Base-by-base conservation (phyloP, 2,797 vertebrate genomes). In the Gymnodraco acuticeps region DNA sequence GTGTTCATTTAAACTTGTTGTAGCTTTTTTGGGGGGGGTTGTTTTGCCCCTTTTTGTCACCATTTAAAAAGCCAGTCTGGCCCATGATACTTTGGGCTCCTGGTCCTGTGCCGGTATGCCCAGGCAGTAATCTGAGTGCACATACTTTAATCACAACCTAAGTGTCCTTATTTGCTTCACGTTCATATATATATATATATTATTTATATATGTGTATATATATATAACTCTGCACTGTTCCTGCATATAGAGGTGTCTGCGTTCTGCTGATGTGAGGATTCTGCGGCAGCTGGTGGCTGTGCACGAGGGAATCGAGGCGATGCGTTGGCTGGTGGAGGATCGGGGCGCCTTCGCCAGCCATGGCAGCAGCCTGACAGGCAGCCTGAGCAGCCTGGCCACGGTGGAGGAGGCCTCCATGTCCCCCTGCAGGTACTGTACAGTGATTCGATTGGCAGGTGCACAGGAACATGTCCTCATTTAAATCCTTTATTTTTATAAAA, bases 311-410 rank as follows among this genome's bases (percentile, higher is more conserved):
- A 96, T 98, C 0, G 97, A 98, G 92, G 95, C 96, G 0, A 94
- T 97, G 78, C 96, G 96, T 19, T 98, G 97, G 97, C 91, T 98
- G 73, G 80, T 96, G 88, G 96, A 96, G 87, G 97, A 97, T 73
- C 91, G 94, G 4, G 95, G 95, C 1, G 80, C 92, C 0, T 80
- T 92, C 48, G 88, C 93, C 80, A 97, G 96, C 74, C 93, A 61
- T 11, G 94, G 95, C 91, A 96, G 97, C 94, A 98, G 97, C 88
- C 90, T 96, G 77, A 93, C 96, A 54, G 96, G 96, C 88, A 98
- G 97, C 87, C 95, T 96, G 77, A 97, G 96, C 89, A 98, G 97
- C 92, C 89, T 97, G 87, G 93, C 65, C 61, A 95, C 94, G 19
- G 93, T 94, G 70, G 96, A 95, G 20, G 90, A 89, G 20, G 3